A percentile compares a stretch with the other conserved stretches of the same genome.
phyloP scores from a whole-genome alignment of 2,888 invertebrate genomes.

The Salpingus planirostris region DNA sequence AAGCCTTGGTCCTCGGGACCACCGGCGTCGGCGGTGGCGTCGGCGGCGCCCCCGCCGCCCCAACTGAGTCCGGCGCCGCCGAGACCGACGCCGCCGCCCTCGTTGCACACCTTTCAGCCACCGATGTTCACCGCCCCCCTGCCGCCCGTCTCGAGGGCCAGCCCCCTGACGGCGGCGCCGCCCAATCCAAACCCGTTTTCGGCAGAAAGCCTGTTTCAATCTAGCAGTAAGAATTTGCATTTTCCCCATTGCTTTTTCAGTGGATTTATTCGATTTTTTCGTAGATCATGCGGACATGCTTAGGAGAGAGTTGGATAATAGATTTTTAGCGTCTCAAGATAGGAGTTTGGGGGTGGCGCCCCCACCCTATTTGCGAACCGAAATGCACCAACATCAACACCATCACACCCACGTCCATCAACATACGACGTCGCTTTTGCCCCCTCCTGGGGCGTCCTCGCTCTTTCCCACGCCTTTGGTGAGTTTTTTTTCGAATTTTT shows the following conservation, averaged over 20 bases:
- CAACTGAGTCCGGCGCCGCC: conserved; percentile 44
- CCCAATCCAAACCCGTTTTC: conserved; percentile 75
- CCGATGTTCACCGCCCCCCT: conserved; percentile 49
- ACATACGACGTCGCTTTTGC: conserved; percentile 58
- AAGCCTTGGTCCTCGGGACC: conserved; percentile 36
- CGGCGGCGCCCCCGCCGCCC: conserved; percentile 38
- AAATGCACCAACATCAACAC: conserved; percentile 90
- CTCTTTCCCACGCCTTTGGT: conserved; percentile 62
- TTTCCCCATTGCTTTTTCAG: too few relatives aligned
- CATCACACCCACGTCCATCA: conserved; percentile 88
- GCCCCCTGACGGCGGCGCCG: conserved; percentile 51
- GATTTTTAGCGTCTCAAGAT: conserved; percentile 79
- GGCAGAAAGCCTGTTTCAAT: conserved; percentile 79
- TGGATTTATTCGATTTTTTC: too few relatives aligned
- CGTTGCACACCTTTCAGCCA: conserved; percentile 38
- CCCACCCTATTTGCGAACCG: conserved; percentile 62
- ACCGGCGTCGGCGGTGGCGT: conserved; percentile 40
- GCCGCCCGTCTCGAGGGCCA: conserved; percentile 51
- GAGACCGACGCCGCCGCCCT: conserved; percentile 36
- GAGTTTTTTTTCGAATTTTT: conserved; percentile 25
- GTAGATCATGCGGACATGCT: conserved; percentile 74
- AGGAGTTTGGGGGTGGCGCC: conserved; percentile 46
- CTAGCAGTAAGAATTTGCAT: conserved; percentile 48
- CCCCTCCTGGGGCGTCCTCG: conserved; percentile 48
- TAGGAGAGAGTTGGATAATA: conserved; percentile 79